Evolutionary conservation across 2,888 invertebrate genomes (phyloP).

Genomic region (Ceramica pisi): DNA sequence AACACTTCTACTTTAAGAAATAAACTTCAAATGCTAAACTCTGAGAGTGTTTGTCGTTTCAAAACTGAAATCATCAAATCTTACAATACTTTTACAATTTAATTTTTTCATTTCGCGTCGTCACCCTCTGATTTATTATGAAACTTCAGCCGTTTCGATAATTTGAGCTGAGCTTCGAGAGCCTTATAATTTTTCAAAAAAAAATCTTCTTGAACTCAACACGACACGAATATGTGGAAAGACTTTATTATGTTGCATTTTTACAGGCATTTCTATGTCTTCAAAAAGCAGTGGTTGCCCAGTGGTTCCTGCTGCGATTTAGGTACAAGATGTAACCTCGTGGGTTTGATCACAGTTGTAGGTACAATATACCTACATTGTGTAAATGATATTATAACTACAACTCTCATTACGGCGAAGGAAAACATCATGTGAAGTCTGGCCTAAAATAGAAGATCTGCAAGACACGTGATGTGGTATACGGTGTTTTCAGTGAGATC

Average conservation of each 20-base stretch:
- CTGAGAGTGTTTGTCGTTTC: no score
- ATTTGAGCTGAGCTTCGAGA: constrained; percentile 4
- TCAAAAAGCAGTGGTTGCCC: no score
- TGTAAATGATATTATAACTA: neutral
- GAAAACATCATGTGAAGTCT: no score
- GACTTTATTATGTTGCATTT: no score
- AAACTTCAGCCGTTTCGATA: constrained; percentile 28
- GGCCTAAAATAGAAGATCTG: no score
- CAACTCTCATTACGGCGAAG: neutral
- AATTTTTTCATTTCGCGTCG: neutral
- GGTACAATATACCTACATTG: neutral
- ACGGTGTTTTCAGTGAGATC: no score
- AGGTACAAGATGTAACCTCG: neutral
- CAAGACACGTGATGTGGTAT: no score
- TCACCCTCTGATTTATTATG: constrained; percentile 9
- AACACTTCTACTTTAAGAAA: no score
- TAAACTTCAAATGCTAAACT: no score
- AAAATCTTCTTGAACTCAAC: neutral
- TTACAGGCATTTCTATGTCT: no score
- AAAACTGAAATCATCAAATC: neutral
- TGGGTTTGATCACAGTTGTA: neutral
- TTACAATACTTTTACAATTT: neutral
- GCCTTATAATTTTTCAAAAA: neutral
- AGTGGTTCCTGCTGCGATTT: no score
- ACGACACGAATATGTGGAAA: neutral